Base-by-base conservation (phyloP, 2,113 vertebrate species). In the Poeciliopsis prolifica region DNA sequence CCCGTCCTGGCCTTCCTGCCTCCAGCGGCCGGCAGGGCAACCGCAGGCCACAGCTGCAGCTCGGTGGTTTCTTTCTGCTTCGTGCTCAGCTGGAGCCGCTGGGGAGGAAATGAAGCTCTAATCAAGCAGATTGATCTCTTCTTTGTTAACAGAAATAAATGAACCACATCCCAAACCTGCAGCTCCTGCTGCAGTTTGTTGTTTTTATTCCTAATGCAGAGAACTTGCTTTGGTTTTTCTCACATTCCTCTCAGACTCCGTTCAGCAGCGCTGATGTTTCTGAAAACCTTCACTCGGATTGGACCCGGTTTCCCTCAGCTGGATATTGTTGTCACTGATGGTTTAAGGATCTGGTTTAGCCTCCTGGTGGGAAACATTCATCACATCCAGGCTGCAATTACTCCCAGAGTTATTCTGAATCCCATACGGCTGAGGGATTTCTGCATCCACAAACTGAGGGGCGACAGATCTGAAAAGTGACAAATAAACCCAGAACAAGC, bases 401-500 rank as follows among this genome's bases (percentile, higher is more conserved):
- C 72, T 42, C 84, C 35, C 29, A 78, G 78, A 75, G 61, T 83
- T 72, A 78, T 83, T 71, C 78, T 83, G 74, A 80, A 78, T 30
- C 61, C 40, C 40, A 13, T 42, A 42, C 3, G 4, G 40, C 3
- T 42, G 3, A 48, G 17, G 44, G 44, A 7, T 3, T 1, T 2
- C 35, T 37, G 35, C 35, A 2, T 11, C 35, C 35, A n/a, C 51
- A 51, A 22, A 51, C 17, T 19, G 51, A 54, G 51, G 51, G 5
- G 1, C 4, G 22, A 58, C 6, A 24, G 8, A 58, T n/a, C 22
- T 24, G 24, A 58, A n/a, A 58, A 58, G 24, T n/a, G 51, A 58
- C 17, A 54, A 54, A 54, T 19, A 44, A 37, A 37, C 40, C 6
- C 51, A 58, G 24, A 58, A 37, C 35, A 37, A 58, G 22, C 51